Evolutionary conservation across 2,113 vertebrate genomes (phyloP), one percentile per base, ranked within the genome.

Genomic region (Piliocolobus tephrosceles): DNA sequence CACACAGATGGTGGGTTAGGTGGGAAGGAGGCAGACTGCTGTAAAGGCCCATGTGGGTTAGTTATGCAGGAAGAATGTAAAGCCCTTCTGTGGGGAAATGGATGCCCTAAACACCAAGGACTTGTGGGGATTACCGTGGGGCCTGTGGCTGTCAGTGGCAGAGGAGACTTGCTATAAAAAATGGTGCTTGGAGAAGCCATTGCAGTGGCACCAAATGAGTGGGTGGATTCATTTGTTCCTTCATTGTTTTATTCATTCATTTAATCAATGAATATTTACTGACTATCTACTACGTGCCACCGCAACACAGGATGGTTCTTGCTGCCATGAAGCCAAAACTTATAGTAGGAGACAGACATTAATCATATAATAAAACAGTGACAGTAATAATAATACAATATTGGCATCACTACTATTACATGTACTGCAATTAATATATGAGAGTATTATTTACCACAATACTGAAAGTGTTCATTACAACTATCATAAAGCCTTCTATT

Each of bases 1-100:
- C 0, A 2, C 2, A 30, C 2, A 1, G 50, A 13, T 3, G 13
- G 1, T 0, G 2, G 0, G 7, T 17, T 1, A 13, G 35, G 52
- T 0, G 6, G 52, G 32, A 8, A 22, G 25, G 6, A 14, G 17
- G 1, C 0, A 8, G 18, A 40, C 2, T 35, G 7, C 27, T 0
- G 20, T 12, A 6, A 40, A 27, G 30, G 23, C 35, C 25, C 14
- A 9, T 3, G 3, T 5, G 2, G 40, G 40, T n/a, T 38, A 23
- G 50, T 16, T 50, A 64, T 0, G 25, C 14, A 25, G 61, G 57
- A 58, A 35, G 47, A 35, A 61, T 7, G 2, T 1, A 22, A 47
- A 66, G 58, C 40, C n/a, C 38, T 38, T 68, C 45, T 4, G 0
- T 0, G 45, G 52, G 52, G 57, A 58, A 38, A 72, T 1, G 47